A percentile compares a stretch with the other conserved stretches of the same genome.
Evolutionary conservation across 2,888 invertebrate genomes (phyloP).

Genomic region (Ichneumon xanthorius): DNA sequence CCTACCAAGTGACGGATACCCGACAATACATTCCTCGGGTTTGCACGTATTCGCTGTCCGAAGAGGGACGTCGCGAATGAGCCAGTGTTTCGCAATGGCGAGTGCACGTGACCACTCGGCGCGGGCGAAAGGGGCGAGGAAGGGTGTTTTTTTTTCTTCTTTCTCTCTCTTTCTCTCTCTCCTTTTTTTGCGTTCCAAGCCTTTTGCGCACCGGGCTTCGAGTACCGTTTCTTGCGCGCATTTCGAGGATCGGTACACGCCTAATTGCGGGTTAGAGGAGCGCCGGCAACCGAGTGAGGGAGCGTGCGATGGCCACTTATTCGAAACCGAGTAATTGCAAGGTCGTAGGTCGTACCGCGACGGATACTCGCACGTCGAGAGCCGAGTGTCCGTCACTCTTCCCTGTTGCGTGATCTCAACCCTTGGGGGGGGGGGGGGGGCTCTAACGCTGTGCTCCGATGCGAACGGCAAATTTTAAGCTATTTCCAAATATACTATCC

Average conservation of each 20-base stretch:
- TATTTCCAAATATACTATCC: constrained; percentile 46
- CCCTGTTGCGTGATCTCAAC: constrained; percentile 41
- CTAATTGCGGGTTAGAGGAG: constrained; percentile 65
- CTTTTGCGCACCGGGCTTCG: not conserved
- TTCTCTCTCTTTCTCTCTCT: not conserved
- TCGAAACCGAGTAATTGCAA: constrained; percentile 70
- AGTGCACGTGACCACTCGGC: constrained; percentile 60
- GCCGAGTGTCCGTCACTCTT: constrained; percentile 26
- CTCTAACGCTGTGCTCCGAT: constrained; percentile 27
- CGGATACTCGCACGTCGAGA: constrained; percentile 61
- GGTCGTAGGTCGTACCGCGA: constrained; percentile 64
- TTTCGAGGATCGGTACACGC: constrained; percentile 68
- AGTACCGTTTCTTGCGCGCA: constrained; percentile 60
- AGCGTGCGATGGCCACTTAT: constrained; percentile 69
- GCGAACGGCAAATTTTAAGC: constrained; percentile 35
- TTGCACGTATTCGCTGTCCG: constrained; percentile 17
- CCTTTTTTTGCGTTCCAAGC: not conserved
- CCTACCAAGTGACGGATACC: not conserved
- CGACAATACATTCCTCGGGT: not conserved
- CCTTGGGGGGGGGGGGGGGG: not conserved
- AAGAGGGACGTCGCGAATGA: constrained; percentile 33
- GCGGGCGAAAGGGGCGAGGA: constrained; percentile 30
- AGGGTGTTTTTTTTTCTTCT: not conserved
- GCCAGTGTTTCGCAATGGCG: constrained; percentile 57
- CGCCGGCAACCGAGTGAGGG: constrained; percentile 39